Evolutionary conservation across 2,797 vertebrate genomes (phyloP).

Genomic region (Tapirus indicus): DNA sequence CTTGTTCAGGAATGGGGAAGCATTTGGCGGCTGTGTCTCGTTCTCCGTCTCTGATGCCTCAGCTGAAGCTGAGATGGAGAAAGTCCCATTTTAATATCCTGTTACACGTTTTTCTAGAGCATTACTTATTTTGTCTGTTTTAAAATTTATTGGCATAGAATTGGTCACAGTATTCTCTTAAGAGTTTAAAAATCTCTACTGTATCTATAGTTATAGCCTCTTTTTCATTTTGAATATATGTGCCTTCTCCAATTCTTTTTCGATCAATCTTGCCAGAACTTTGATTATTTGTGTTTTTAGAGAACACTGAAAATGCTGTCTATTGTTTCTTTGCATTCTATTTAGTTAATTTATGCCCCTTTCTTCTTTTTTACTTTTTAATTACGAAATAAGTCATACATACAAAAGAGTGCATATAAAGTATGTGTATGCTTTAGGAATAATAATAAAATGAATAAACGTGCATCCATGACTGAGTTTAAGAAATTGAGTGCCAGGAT

Average conservation of each 20-base stretch:
- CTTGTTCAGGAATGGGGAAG: not conserved
- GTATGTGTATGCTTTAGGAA: not conserved
- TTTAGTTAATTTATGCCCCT: constrained; percentile 32
- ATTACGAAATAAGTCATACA: constrained; percentile 42
- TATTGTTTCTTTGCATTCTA: not conserved
- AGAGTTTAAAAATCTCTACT: not conserved
- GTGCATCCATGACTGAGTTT: not conserved
- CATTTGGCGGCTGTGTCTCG: not conserved
- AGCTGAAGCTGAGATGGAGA: not conserved
- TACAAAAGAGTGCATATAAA: not conserved
- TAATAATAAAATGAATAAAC: not conserved
- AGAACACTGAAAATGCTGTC: not conserved
- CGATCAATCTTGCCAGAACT: not conserved
- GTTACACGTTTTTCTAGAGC: not conserved
- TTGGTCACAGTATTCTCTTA: not conserved
- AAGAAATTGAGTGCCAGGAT: not conserved
- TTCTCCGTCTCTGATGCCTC: not conserved
- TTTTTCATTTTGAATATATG: not conserved
- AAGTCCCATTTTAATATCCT: not conserved
- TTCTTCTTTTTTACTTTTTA: constrained; percentile 37
- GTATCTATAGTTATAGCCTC: not conserved
- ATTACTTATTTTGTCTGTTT: constrained; percentile 14
- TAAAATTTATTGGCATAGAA: not conserved
- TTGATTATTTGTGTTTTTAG: constrained; percentile 22
- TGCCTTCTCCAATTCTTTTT: not conserved